Base-by-base conservation (phyloP, 2,113 vertebrate species). In the Oncorhynchus clarkii region DNA sequence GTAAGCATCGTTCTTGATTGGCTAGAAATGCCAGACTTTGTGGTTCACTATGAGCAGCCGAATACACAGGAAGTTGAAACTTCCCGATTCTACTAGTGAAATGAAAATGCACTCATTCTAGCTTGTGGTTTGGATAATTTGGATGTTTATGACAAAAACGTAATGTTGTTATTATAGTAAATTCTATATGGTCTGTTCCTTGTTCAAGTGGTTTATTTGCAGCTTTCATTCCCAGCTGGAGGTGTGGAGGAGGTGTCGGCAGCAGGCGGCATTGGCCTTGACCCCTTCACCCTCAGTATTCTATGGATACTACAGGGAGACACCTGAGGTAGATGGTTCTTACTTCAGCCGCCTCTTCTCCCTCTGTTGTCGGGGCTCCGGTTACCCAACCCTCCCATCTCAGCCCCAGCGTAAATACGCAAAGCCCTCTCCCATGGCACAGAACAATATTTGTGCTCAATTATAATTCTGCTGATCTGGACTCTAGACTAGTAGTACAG, bases 391-490 rank as follows among this genome's bases (percentile, higher is more conserved):
- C 11, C 81, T 85, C 84, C 82, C 75, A 71, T 82, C 73, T 64
- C 77, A 81, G 86, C 86, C 77, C 87, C 89, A 86, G 85, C 87
- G 89, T 85, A 91, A 93, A 91, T 88, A 92, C 88, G 89, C 91
- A 89, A 86, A 80, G 86, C 82, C 78, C 76, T 91, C 90, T 91
- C 87, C 67, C n/a, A 85, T 91, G 90, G 83, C 91, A 85, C 83
- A 86, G 75, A 84, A 93, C 89, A 91, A 91, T 93, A 93, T 93
- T 93, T 91, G 84, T 85, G 79, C 88, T 88, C 83, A 84, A 86
- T 91, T 91, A 87, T 89, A 90, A 89, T 87, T 88, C 82, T 86
- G 75, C 80, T 88, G 88, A 89, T 88, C 88, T 88, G 80, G 85
- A 89, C 85, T 84, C 85, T 80, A 65, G 78, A 84, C 83, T 73